These are phyloP conservation scores for Criorhina ranunculi DNA, from an alignment of 2,888 invertebrate genomes.

Conservation along the genomic window DNA sequence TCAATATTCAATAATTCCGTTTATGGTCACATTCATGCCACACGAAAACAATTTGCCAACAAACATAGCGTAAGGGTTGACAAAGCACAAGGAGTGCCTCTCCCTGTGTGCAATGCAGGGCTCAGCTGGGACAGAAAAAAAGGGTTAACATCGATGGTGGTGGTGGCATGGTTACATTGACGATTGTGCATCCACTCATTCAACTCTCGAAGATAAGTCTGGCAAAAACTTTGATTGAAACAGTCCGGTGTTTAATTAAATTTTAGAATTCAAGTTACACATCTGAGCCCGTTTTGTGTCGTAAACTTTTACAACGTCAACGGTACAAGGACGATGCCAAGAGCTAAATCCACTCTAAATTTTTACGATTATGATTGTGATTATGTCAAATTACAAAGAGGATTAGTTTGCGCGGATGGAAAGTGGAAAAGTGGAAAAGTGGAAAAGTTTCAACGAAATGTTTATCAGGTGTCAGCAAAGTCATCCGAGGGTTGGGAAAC, in stretches of 20 bases:
- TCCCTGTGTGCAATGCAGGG: slow-evolving; percentile 27
- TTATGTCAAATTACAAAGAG: slow-evolving; percentile 79
- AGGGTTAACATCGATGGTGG: slow-evolving; percentile 63
- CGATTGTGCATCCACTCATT: slow-evolving; percentile 42
- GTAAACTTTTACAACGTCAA: slow-evolving; percentile 69
- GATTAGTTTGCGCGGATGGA: slow-evolving; percentile 75
- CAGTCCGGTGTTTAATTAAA: slow-evolving; percentile 76
- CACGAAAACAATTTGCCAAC: slow-evolving; percentile 74
- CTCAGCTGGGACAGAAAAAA: slow-evolving; percentile 72
- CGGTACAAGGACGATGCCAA: neutral
- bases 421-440: slow-evolving; percentile 67
- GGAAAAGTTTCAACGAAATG: slow-evolving; percentile 64
- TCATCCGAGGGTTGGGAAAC: slow-evolving; percentile 33
- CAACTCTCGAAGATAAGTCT: slow-evolving; percentile 69
- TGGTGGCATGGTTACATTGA: slow-evolving; percentile 25
- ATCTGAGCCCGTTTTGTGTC: slow-evolving; percentile 71
- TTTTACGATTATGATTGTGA: slow-evolving; percentile 79
- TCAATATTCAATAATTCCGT: slow-evolving; percentile 77
- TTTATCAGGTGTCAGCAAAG: slow-evolving; percentile 71
- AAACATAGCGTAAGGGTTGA: slow-evolving; percentile 66
- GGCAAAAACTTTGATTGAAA: slow-evolving; percentile 77
- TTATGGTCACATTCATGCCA: slow-evolving; percentile 75
- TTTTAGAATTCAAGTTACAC: slow-evolving; percentile 74
- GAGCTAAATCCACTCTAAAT: slow-evolving; percentile 74
- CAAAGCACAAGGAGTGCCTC: too few relatives aligned